Base-by-base conservation (phyloP, 2,888 invertebrate genomes). In the Lithophane ornitopus region DNA sequence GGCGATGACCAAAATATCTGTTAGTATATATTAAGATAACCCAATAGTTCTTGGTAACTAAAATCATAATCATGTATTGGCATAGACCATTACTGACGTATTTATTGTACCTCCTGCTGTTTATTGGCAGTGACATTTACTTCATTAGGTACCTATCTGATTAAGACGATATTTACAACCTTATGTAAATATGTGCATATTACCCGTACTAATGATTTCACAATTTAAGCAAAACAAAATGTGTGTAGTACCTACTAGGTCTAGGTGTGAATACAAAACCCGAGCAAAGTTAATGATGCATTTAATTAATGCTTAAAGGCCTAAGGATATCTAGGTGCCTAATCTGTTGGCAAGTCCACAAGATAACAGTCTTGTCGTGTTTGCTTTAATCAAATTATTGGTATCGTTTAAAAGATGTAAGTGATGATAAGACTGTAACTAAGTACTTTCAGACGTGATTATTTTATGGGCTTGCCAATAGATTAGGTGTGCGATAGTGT, bases 271-370 rank as follows among this genome's bases (percentile, higher is more conserved):
- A 67, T 19, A 69, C 65, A 75, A 72, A 75, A 56, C 68, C 44
- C 28, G 72, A 76, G 84, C 80, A 70, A 70, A 41, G 70, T 46
- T 56, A 65, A 68, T 52, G n/a, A 61, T 80, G 62, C 56, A 65
- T 63, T 76, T 59, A 70, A 54, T 62, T 26, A 70, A 58, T n/a
- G 63, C 79, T 26, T 28, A 65, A 58, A 59, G 34, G 34, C 34
- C 34, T 34, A 4, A 34, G 58, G 22, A 82, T 69, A 80, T 76
- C 52, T 34, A 19, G 28, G 62, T 63, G 56, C 28, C 67, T 67
- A 74, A 81, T 84, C 83, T 74, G 65, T 63, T 52, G 70, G 74
- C 78, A 78, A 81, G 52, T 74, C 66, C 80, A 70, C 68, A 76
- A 70, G 70, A 82, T 83, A 83, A 68, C 62, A 65, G 34, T 71